Evolutionary conservation across 1,140 invertebrate species (phyloP), one percentile per base, ranked within the genome.

Genomic region (Drosophila neocordata): DNA sequence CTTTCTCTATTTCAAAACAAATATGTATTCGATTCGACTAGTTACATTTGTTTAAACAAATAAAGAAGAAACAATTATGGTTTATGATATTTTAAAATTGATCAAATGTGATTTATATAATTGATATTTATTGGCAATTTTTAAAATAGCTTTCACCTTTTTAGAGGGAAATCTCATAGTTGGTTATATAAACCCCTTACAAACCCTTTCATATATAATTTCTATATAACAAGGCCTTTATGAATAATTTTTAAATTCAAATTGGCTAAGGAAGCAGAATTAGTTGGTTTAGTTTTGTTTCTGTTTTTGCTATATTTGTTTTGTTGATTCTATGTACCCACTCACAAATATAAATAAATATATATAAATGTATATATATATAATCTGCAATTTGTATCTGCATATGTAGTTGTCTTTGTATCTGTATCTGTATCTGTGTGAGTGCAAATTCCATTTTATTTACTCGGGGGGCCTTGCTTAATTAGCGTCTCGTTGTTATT

Each of bases 371-470:
- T 4, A 37, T 11, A 37, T 13, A 38, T 38, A 38, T 20, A 20
- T 48, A 48, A 0, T 48, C 37, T 31, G 13, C 2, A 1, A 5
- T 5, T 18, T 6, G 12, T n/a, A n/a, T 18, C 1, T 13, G 4
- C 35, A 11, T 52, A 34, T 58, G 24, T 73, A 44, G 34, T 13
- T 65, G 35, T 61, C 34, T 22, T 12, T 34, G 7, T n/a, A n/a
- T n/a, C n/a, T n/a, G n/a, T n/a, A n/a, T n/a, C n/a, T n/a, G 38
- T 52, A 13, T 24, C 13, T 31, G 13, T 73, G 22, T 53, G 51
- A 77, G 76, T 73, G 68, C 81, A 83, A 85, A 85, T 85, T 83
- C 81, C 71, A 76, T 64, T 83, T 84, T 80, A 85, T 84, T 85
- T 84, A 84, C 77, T 83, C 65, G 70, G 24, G 24, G 69, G 63